Evolutionary conservation across 2,113 vertebrate species (phyloP).

Genomic region (Cariama cristata): DNA sequence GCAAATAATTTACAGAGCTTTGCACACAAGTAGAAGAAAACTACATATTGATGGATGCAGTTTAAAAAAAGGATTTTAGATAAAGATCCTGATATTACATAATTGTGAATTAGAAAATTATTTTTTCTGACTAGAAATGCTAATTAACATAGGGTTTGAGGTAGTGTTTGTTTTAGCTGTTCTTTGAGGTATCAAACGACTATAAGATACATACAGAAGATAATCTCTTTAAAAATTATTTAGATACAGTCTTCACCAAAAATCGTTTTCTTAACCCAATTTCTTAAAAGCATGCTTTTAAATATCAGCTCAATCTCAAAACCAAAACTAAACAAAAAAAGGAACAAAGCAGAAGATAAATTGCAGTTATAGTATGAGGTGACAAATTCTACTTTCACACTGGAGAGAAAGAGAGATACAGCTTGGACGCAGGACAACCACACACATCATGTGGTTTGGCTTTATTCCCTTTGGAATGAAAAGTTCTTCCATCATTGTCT

Average conservation of each 20-base stretch:
- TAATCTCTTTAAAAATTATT: not conserved
- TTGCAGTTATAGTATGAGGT: not conserved
- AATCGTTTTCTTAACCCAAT: not conserved
- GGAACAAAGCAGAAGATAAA: not conserved
- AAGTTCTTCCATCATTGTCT: not conserved
- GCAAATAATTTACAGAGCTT: not conserved
- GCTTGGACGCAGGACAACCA: not conserved
- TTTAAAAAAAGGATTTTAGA: not conserved
- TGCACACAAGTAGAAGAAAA: not conserved
- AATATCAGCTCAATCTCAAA: not conserved
- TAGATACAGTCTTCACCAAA: not conserved
- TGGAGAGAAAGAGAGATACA: not conserved
- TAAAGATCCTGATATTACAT: not conserved
- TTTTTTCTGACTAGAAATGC: not conserved
- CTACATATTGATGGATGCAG: not conserved
- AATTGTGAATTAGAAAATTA: not conserved
- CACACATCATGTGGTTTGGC: not conserved
- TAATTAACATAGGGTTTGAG: not conserved
- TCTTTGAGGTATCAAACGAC: not conserved
- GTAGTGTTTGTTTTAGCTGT: not conserved
- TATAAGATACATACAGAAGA: not conserved
- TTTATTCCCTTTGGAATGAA: not conserved
- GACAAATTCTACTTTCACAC: not conserved
- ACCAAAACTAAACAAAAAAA: not conserved
- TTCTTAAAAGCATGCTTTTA: not conserved